Evolutionary conservation across 2,888 invertebrate genomes (phyloP).

Genomic region (Agrochola lychnidis): DNA sequence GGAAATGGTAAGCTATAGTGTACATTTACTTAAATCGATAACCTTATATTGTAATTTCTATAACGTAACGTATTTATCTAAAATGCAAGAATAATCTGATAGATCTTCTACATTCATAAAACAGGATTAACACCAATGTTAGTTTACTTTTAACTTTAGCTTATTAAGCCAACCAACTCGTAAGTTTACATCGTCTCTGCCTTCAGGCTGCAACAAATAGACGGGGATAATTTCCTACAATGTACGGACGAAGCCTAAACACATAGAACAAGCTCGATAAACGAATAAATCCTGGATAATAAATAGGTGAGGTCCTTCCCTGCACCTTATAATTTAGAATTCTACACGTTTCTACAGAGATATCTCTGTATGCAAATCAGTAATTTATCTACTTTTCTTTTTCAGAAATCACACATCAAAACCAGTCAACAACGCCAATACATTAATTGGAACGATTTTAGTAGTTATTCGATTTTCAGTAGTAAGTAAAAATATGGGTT

Average conservation of each 20-base stretch:
- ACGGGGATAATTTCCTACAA: conserved; percentile 39
- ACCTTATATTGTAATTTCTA: neutral
- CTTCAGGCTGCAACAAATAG: conserved; percentile 38
- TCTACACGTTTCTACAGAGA: conserved; percentile 29
- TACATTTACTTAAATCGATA: neutral
- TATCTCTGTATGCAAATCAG: conserved; percentile 34
- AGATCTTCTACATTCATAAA: neutral
- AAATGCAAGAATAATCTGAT: neutral
- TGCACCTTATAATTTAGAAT: conserved; percentile 42
- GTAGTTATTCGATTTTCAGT: no score
- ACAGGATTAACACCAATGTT: conserved; percentile 7
- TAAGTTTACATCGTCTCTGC: conserved; percentile 17
- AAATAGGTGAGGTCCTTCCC: conserved; percentile 38
- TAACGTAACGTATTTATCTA: neutral
- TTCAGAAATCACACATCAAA: conserved; percentile 38
- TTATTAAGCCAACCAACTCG: conserved; percentile 19
- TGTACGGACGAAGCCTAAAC: conserved; percentile 40
- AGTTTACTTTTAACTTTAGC: conserved; percentile 15
- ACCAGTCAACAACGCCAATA: conserved; percentile 1
- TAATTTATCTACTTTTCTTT: conserved; percentile 25
- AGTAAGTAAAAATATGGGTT: neutral
- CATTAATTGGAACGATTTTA: conserved; percentile 1
- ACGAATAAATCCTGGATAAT: conserved; percentile 55
- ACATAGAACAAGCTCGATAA: conserved; percentile 51
- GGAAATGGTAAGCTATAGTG: no score